These are phyloP conservation scores for cat (Felis catus) DNA, from an alignment of 2,113 vertebrate species.

Conservation along the genomic window DNA sequence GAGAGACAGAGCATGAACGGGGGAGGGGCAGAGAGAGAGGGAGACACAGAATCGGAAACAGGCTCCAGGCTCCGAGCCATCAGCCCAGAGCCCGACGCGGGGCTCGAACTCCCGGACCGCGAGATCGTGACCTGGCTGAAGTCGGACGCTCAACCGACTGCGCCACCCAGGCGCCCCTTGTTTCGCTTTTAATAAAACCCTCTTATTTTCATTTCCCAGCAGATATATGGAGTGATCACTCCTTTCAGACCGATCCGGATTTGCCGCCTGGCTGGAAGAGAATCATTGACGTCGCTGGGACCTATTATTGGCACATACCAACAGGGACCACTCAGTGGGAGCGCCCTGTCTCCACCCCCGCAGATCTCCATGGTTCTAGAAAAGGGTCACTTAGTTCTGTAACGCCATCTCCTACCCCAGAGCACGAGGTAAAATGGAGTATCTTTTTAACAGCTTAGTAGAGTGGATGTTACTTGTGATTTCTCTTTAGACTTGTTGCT, in stretches of 20 bases:
- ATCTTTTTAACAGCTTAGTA: conserved; percentile 38
- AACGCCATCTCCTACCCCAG: conserved; percentile 94
- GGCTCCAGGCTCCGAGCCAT: too few species aligned
- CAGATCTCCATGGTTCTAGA: conserved; percentile 85
- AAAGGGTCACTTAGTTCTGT: conserved; percentile 93
- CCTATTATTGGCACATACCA: conserved; percentile 97
- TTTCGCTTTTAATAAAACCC: background rate
- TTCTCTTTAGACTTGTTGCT: conserved; percentile 51
- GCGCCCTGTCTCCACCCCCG: conserved; percentile 86
- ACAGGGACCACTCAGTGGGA: conserved; percentile 96
- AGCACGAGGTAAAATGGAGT: conserved; percentile 90
- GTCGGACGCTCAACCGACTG: too few species aligned
- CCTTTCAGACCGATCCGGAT: conserved; percentile 95
- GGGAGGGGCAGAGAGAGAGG: too few species aligned
- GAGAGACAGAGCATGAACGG: too few species aligned
- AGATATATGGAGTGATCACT: conserved; percentile 94
- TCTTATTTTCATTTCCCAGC: conserved; percentile 74
- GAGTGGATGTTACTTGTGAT: conserved; percentile 22
- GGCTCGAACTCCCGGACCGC: too few species aligned
- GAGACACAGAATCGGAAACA: too few species aligned
- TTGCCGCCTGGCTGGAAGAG: conserved; percentile 97
- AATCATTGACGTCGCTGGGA: conserved; percentile 92
- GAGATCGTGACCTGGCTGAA: too few species aligned
- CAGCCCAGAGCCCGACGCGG: too few species aligned
- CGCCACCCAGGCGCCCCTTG: background rate